Evolutionary conservation across 2,113 vertebrate species (phyloP), one percentile per base, ranked within the genome.

Genomic region (Arothron firmamentum): DNA sequence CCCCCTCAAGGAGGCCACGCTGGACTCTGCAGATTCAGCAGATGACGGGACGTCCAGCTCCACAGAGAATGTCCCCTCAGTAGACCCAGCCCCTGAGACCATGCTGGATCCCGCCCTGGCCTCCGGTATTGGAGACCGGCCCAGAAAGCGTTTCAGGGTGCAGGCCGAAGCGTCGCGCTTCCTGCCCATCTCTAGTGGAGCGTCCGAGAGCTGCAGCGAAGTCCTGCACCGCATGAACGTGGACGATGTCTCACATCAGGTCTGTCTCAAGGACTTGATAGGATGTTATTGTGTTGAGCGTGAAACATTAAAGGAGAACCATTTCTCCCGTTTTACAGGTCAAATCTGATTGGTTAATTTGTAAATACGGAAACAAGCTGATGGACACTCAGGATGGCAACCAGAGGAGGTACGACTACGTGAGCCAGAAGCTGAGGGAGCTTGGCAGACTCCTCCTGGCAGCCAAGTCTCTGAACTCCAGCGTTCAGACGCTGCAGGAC

Each of bases 181-280:
- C 6, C 74, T 85, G 3, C 84, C 81, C 0, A 81, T 83, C 16
- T 83, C 74, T 20, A 69, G 79, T 0, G 79, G 71, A 15, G 84
- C 84, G 0, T 83, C 84, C 0, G 84, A 85, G 69, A 78, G 77
- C 63, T 83, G 81, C 59, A 85, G 84, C 0, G 76, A 81, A 50
- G 61, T 85, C 50, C 59, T 85, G 45, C 83, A 83, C 59, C 83
- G 83, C 25, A 85, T 78, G 83, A 83, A 83, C 74, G 80, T 74
- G 49, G 83, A 85, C 49, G 70, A 58, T 0, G 77, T 85, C 20
- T 85, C 83, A 4, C 65, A 85, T 13, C 70, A 85, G 80, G 82
- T 84, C 23, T n/a, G 52, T n/a, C 1, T 23, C 21, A 2, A 23
- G 21, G 21, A 23, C 21, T 2, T 23, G n/a, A 16, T n/a, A 2